A percentile compares a stretch with the other conserved stretches of the same genome.
These are phyloP conservation scores for Origma solitaria DNA, from an alignment of 2,113 vertebrate species.

Conservation along the genomic window DNA sequence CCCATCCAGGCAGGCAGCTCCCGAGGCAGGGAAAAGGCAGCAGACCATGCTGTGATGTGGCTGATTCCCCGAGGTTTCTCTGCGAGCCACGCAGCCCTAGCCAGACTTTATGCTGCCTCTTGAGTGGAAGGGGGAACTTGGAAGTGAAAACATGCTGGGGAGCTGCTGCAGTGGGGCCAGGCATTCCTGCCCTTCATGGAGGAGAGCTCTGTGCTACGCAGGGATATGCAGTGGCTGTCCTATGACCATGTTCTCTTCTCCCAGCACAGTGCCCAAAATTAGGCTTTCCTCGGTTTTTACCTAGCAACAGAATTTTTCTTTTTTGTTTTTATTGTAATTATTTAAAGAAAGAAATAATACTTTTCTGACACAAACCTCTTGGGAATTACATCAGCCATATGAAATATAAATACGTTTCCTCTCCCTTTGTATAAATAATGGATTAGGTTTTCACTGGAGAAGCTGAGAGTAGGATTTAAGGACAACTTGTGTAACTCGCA, in stretches of 20 bases:
- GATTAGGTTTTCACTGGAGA: not conserved
- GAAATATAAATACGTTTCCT: not conserved
- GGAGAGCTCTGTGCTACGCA: fast-evolving
- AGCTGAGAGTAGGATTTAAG: not conserved
- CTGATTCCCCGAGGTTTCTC: not conserved
- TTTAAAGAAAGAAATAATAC: not conserved
- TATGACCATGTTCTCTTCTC: not conserved
- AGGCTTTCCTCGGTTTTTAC: not conserved
- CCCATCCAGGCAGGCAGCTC: not conserved
- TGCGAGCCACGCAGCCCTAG: not conserved
- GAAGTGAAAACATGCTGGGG: not conserved
- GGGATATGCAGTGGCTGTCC: not conserved
- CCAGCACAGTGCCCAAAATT: not conserved
- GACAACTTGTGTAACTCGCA: not conserved
- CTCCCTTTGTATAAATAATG: not conserved
- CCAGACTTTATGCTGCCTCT: not conserved
- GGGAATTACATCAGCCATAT: not conserved
- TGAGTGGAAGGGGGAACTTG: not conserved
- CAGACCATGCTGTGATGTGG: fast-evolving
- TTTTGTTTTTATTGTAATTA: not conserved
- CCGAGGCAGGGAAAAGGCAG: not conserved
- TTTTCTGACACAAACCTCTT: not conserved
- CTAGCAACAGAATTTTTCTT: not conserved
- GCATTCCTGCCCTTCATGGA: fast-evolving
- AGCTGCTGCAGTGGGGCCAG: not conserved